Base-by-base conservation (phyloP, 2,797 vertebrate genomes). In the Lepilemur ruficaudatus region DNA sequence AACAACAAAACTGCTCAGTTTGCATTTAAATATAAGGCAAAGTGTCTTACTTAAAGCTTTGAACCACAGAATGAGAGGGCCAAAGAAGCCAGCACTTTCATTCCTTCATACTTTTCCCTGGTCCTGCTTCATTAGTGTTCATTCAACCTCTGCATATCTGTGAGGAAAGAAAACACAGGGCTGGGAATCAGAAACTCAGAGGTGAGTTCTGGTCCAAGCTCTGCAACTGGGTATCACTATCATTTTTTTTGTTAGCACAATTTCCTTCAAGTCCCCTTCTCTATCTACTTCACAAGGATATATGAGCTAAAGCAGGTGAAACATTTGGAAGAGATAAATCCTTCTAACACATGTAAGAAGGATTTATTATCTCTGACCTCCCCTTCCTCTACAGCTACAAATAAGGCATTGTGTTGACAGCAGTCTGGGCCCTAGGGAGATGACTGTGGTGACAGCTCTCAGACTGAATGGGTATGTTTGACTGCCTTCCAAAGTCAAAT, bases 261-360 rank as follows among this genome's bases (percentile, higher is more conserved):
- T 63, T 93, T 96, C 90, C 88, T 93, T 89, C 52, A 82, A 81
- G 22, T 41, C 5, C 28, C 67, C 43, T 90, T 93, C 61, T 23
- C 57, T 46, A 23, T 52, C 52, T 86, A 75, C 63, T 80, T 82
- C 32, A 43, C 41, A 90, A 73, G 15, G 80, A 75, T 20, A n/a
- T 41, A 52, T 38, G 32, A 48, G 14, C 76, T 91, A 78, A 59
- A 91, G 13, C 2, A 65, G 38, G 22, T 50, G 32, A 93, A 88
- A 76, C 28, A 73, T 17, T 69, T 32, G 70, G 48, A 80, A 95
- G 55, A 79, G 17, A 18, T 87, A 94, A 93, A 52, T 55, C 46
- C 43, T 50, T 46, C 46, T 82, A 85, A 57, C 73, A 93, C 63
- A 43, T 4, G 22, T 32, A 65, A 76, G 30, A 67, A 41, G 14